A percentile compares a stretch with the other conserved stretches of the same genome.
These are phyloP conservation scores for Muntiacus muntjak DNA, from an alignment of 2,113 vertebrate genomes.

Conservation along the genomic window DNA sequence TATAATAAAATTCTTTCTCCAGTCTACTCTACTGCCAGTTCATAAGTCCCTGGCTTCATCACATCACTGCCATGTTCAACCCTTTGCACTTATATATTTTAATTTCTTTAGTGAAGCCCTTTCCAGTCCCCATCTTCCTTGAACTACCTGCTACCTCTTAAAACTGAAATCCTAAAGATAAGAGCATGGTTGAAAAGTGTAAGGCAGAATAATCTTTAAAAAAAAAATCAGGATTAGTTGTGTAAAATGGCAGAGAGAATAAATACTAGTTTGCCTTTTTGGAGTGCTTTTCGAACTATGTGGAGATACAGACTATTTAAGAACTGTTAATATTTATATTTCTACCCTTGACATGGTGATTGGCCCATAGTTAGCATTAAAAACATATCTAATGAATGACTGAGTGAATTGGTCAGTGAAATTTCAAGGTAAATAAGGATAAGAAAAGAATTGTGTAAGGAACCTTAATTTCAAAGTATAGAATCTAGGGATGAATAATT, in stretches of 20 bases:
- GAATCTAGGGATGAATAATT: not conserved
- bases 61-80: not conserved
- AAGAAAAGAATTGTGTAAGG: too few relatives aligned
- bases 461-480: not conserved
- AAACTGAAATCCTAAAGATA: not conserved
- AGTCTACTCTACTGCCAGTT: too few relatives aligned
- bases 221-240: not conserved
- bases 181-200: not conserved
- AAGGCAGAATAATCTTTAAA: not conserved
- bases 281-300: rapidly evolving
- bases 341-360: not conserved
- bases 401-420: not conserved
- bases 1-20: not conserved
- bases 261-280: not conserved
- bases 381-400: not conserved
- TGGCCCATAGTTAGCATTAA: not conserved
- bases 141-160: not conserved
- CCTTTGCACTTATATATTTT: not conserved
- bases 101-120: not conserved
- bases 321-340: not conserved
- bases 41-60: not conserved
- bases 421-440: not conserved
- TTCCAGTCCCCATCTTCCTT: not conserved
- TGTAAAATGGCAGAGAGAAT: not conserved
- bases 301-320: not conserved